Evolutionary conservation across 2,113 vertebrate species (phyloP).

Genomic region (Leiothrix lutea): DNA sequence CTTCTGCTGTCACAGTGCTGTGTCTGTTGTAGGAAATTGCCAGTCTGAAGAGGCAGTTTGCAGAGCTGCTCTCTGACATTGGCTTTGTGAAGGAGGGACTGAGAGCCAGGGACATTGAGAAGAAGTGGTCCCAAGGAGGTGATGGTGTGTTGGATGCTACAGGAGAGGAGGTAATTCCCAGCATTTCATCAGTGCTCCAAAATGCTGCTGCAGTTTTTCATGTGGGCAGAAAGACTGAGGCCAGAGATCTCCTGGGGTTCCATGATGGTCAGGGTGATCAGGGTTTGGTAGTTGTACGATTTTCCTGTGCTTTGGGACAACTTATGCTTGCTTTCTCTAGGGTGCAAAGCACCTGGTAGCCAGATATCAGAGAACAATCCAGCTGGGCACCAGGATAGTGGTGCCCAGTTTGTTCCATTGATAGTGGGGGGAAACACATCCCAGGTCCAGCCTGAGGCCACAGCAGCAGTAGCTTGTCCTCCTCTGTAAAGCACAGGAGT

Average conservation of each 20-base stretch:
- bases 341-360: neutral
- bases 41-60: slow-evolving; percentile 93
- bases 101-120: slow-evolving; percentile 88
- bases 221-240: neutral
- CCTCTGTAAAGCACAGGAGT: neutral
- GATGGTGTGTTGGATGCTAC: slow-evolving; percentile 90
- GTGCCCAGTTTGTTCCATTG: neutral
- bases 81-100: slow-evolving; percentile 94
- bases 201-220: neutral
- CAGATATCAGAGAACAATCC: neutral
- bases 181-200: neutral
- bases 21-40: slow-evolving; percentile 85
- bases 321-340: neutral
- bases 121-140: slow-evolving; percentile 77
- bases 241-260: neutral
- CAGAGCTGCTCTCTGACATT: slow-evolving; percentile 95
- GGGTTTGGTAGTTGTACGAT: neutral
- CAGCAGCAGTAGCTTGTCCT: neutral
- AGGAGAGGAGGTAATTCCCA: slow-evolving; percentile 84
- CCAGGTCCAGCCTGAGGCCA: neutral
- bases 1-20: no score
- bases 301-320: neutral
- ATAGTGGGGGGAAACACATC: neutral
- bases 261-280: fast-evolving
- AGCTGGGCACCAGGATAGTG: neutral